These are phyloP conservation scores for Falco novaeseelandiae DNA, from an alignment of 2,797 vertebrate genomes.

Conservation along the genomic window DNA sequence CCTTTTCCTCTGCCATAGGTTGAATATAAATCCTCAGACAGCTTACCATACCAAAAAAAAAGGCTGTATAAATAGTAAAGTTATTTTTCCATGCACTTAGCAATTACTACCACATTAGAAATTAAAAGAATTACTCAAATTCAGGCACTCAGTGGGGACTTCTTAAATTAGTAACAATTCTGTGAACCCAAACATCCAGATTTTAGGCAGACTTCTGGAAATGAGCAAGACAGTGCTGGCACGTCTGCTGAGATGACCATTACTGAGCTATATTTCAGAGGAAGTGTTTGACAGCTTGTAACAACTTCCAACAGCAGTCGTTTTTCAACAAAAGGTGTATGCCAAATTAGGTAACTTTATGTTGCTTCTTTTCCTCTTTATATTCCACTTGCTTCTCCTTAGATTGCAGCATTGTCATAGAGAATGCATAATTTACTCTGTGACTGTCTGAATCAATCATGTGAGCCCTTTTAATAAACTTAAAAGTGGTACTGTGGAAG, in stretches of 20 bases:
- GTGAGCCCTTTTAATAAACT: background rate
- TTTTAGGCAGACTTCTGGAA: slow-evolving; percentile 35
- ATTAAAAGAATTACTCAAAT: background rate
- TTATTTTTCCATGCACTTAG: no score
- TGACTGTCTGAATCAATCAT: background rate
- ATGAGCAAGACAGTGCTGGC: slow-evolving; percentile 12
- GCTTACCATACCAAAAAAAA: slow-evolving; percentile 44
- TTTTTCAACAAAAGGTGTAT: background rate
- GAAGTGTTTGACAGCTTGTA: background rate
- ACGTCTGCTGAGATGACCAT: background rate
- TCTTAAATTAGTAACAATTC: slow-evolving; percentile 41
- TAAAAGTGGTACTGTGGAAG: background rate
- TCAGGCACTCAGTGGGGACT: background rate
- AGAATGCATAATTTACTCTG: background rate
- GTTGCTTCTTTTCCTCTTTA: background rate
- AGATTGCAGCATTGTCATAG: background rate
- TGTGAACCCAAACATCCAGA: background rate
- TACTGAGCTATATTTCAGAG: background rate
- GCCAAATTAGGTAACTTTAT: background rate
- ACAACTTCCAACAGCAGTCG: background rate
- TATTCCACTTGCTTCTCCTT: background rate
- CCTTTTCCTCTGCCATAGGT: slow-evolving; percentile 23
- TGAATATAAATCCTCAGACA: background rate
- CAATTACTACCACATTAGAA: background rate
- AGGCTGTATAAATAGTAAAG: slow-evolving; percentile 28